Evolutionary conservation across 1,140 invertebrate species (phyloP), one percentile per base, ranked within the genome.

Genomic region (Wiebesia pumilae): DNA sequence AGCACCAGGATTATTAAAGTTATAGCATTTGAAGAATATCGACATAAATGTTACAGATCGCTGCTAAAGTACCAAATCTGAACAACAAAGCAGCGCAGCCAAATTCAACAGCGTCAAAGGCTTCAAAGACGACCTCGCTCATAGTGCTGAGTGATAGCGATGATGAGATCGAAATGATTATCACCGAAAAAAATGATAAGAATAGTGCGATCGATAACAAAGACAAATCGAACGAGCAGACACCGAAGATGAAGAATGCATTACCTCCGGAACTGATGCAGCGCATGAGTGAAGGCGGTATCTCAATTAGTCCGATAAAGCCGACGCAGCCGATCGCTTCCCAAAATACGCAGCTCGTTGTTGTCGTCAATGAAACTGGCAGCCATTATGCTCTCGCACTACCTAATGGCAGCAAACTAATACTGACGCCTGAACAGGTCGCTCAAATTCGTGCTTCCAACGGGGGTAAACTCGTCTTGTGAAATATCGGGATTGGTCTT

Each of bases 341-440:
- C 2, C 65, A 83, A 16, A 86, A 83, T 14, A 93, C 92, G 0
- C 91, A 93, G 40, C 40, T 94, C 21, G 92, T 94, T 0, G 93
- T 94, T 0, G 93, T 94, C n/a, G 92, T 93, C 1, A 94, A 93
- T 73, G 93, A 94, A 86, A 93, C 93, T 10, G 93, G 93, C 43
- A 94, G 92, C 85, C 93, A 94, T 83, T 94, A 94, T 78, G 93
- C 93, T 1, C 87, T 93, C 24, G 91, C 92, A 21, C 75, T 93
- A 35, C 93, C 93, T 0, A 93, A 94, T 27, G 93, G 93, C 3
- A 92, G 93, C 82, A 94, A 93, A 83, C 81, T 94, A 0, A 94
- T 94, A 47, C 88, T 94, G 0, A 94, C 93, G 3, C 93, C 93
- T 9, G 93, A 93, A 77, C 93, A 94, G 75, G 92, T 94, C 0